Evolutionary conservation across 1,140 invertebrate species (phyloP), one percentile per base, ranked within the genome.

Genomic region (Armadillidium nasatum): DNA sequence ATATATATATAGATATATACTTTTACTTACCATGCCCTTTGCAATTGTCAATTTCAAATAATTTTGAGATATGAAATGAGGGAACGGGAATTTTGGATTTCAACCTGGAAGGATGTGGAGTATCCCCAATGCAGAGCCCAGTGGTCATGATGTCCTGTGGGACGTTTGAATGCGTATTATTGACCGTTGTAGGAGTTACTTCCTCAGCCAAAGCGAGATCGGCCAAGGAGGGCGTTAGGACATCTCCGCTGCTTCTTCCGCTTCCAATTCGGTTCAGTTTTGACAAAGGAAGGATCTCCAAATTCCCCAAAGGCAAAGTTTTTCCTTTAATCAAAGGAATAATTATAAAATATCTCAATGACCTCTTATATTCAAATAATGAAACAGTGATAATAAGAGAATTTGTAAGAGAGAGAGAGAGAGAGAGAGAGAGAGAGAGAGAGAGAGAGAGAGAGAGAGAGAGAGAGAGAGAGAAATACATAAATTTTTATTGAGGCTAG

Each of bases 301-400:
- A 70, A 45, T 85, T 84, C 0, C 86, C 86, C 44, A 86, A 82
- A 0, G 83, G 81, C 0, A 86, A 75, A 7, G 82, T 77, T 60
- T 85, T 83, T 33, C 83, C 82, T 82, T 50, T 69, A 9, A 15
- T 22, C 19, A 50, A 21, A 11, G 46, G 71, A 9, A 44, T n/a
- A n/a, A n/a, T n/a, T n/a, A n/a, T n/a, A n/a, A n/a, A n/a, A 73
- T 6, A 44, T 11, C 0, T 4, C 7, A 13, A n/a, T 19, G 22
- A 15, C 1, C 0, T 23, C 23, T 71, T 44, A 23, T 4, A 66
- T 4, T 4, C 4, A 9, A 21, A 9, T 15, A 9, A 21, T 15
- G 9, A 9, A 21, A 2, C 2, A 66, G 9, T 15, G 9, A 4
- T 15, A 21, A 66, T n/a, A 21, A 21, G 2, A 66, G 60, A 21